Evolutionary conservation across 2,888 invertebrate species (phyloP).

Genomic region (Orthonychiurus folsomi): DNA sequence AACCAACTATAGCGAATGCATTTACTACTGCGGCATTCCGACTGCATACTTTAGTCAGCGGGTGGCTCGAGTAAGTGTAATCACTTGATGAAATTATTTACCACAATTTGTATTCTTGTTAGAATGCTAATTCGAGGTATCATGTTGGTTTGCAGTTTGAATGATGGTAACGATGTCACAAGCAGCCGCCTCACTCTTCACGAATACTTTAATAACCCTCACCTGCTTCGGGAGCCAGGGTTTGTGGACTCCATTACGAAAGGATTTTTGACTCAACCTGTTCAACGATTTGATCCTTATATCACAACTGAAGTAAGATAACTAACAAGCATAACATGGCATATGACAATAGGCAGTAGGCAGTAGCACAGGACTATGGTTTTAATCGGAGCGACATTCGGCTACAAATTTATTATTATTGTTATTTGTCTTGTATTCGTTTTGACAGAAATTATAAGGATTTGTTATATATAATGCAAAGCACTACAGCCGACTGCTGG

Average conservation of each 20-base stretch:
- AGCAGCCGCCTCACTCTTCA: slow-evolving; percentile 29
- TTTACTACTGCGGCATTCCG: slow-evolving; percentile 50
- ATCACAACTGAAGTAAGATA: slow-evolving; percentile 43
- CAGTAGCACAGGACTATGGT: too few relatives aligned
- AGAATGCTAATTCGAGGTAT: too few relatives aligned
- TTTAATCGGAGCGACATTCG: too few relatives aligned
- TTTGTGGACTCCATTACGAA: slow-evolving; percentile 35
- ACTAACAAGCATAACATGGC: not conserved
- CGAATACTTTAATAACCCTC: slow-evolving; percentile 39
- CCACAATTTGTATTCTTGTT: too few relatives aligned
- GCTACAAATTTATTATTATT: too few relatives aligned
- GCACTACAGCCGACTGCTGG: too few relatives aligned
- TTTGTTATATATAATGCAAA: too few relatives aligned
- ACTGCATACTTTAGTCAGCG: slow-evolving; percentile 47
- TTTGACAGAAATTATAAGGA: too few relatives aligned
- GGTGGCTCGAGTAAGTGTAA: slow-evolving; percentile 41
- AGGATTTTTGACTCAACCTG: slow-evolving; percentile 42
- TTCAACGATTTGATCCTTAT: slow-evolving; percentile 43
- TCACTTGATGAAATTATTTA: too few relatives aligned
- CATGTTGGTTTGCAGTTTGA: slow-evolving; percentile 28
- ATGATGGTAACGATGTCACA: slow-evolving; percentile 23
- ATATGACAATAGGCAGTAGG: too few relatives aligned
- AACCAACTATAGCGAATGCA: slow-evolving; percentile 46
- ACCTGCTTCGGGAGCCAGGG: slow-evolving; percentile 34
- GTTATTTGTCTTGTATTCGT: too few relatives aligned